Evolutionary conservation across 1,140 invertebrate genomes (phyloP), one percentile per base, ranked within the genome.

Genomic region (Archivesica marissinica): DNA sequence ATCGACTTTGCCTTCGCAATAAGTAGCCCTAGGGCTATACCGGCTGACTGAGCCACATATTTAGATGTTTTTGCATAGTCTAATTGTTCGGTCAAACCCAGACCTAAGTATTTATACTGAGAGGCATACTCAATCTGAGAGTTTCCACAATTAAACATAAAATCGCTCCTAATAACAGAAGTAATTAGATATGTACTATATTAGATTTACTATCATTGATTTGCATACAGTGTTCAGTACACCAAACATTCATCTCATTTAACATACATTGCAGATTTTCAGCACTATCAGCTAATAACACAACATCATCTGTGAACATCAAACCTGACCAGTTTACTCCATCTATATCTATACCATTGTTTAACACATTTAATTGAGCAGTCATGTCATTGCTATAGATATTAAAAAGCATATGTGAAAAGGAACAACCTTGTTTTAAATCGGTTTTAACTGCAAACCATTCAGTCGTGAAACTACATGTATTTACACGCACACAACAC

Each of bases 241-340:
- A 39, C 38, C 25, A 72, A 9, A 4, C 33, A 54, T 50, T 20
- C 23, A 87, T n/a, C 20, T 39, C 39, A 59, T 81, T 30, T 54
- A 87, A 72, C 74, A 85, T 70, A 23, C 30, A 23, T 68, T 87
- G 81, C 33, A 85, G 33, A 28, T 50, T 70, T 17, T 4, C 4
- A 25, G 39, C 25, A 52, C 20, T 86, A 17, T 87, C 68, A 44
- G 86, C 44, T 4, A 88, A 33, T 17, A 82, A 33, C 11, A 84
- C 81, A 41, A 85, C 81, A 44, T 77, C 81, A 76, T 87, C 81
- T 33, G 86, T 81, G 80, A 66, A 85, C 44, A 87, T 54, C 28
- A 79, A 61, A 6, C 74, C 17, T 47, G 77, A 61, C 9, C 79
- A 35, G 56, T 87, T 66, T 81, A 66, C 23, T 66, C 44, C 38